Evolutionary conservation across 2,113 vertebrate species (phyloP), one percentile per base, ranked within the genome.

Genomic region (Cinclus mexicanus): DNA sequence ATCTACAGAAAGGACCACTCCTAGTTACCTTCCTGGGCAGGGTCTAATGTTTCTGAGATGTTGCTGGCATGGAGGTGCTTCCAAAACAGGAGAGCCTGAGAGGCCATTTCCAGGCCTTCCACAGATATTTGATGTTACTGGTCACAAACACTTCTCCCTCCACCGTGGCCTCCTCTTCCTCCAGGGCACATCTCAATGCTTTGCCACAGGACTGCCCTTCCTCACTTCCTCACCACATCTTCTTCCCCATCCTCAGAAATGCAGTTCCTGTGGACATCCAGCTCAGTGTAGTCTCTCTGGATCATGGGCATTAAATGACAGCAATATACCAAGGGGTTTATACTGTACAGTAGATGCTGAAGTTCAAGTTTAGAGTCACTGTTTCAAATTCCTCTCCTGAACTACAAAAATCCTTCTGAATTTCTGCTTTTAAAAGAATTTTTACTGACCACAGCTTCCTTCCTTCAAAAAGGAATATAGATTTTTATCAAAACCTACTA

Each of bases 401-500:
- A 25, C 31, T 65, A 10, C 11, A 82, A 74, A 70, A 88, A 63
- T 23, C n/a, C 29, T 26, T 11, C 57, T 39, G 22, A 46, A 52
- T 49, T 90, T 70, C n/a, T n/a, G 6, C 74, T 83, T 81, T 65
- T 83, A 39, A 35, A 44, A 80, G 37, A 24, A 61, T 63, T 59
- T 78, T 47, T 37, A 49, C 12, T 35, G 56, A 60, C 33, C 80
- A 33, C 47, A 69, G 31, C 52, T 42, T 81, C 53, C 57, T 47
- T 80, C 19, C 14, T 80, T 86, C 22, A 47, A 70, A 86, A 81
- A 63, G 18, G 44, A 90, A 52, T 59, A 69, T 9, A 50, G 19
- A 13, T 75, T 94, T 94, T 88, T 60, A 74, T 78, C 90, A 74
- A 90, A 95, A 71, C 42, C 55, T 39, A 47, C 57, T 72, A 85